Evolutionary conservation across 2,888 invertebrate genomes (phyloP).

Genomic region (Cosmia pyralina): DNA sequence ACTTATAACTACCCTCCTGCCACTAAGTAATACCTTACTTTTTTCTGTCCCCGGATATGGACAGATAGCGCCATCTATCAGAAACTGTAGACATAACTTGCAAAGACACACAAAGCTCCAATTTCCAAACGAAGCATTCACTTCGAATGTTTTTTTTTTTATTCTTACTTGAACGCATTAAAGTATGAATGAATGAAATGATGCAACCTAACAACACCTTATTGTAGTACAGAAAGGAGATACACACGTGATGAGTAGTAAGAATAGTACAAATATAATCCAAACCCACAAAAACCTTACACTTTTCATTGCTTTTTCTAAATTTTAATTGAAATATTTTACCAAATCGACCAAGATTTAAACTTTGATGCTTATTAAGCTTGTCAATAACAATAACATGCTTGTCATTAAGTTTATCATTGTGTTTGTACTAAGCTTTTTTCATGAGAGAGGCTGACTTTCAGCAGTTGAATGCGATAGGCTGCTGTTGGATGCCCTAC

Average conservation of each 20-base stretch:
- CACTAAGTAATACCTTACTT: no score
- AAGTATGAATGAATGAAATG: constrained; percentile 15
- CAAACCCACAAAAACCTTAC: background rate
- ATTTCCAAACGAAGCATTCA: constrained; percentile 18
- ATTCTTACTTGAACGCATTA: background rate
- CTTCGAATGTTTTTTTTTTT: constrained; percentile 11
- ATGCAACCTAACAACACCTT: background rate
- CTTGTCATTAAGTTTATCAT: no score
- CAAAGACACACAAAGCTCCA: constrained; percentile 4
- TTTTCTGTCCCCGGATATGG: background rate
- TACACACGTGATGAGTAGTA: background rate
- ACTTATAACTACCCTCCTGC: constrained; percentile 9
- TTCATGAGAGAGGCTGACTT: background rate
- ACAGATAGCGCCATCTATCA: constrained; percentile 50
- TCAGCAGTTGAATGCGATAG: background rate
- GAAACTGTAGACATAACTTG: constrained; percentile 17
- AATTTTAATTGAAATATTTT: background rate
- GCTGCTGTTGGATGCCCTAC: background rate
- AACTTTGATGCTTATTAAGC: no score
- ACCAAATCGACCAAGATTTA: no score
- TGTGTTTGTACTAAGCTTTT: background rate
- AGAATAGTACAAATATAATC: background rate
- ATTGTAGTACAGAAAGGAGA: constrained; percentile 2
- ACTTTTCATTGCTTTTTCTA: background rate
- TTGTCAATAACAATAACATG: no score